A percentile compares a stretch with the other conserved stretches of the same genome.
These are phyloP conservation scores for Leucania comma DNA, from an alignment of 2,888 invertebrate species.

Conservation along the genomic window DNA sequence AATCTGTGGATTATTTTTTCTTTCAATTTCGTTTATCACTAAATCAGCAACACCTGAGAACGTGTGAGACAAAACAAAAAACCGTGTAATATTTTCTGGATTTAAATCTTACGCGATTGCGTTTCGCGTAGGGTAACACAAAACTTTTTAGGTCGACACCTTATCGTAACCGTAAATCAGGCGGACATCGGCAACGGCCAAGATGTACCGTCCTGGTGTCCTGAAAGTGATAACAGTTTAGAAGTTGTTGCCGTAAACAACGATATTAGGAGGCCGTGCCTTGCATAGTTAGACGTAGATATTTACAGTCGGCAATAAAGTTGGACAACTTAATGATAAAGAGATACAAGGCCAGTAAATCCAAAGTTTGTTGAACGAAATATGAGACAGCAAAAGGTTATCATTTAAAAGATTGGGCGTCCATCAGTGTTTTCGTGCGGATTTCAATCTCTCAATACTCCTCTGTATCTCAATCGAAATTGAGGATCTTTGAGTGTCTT, in stretches of 20 bases:
- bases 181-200: constrained; percentile 82
- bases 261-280: constrained; percentile 71
- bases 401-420: constrained; percentile 40
- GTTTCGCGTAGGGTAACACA: constrained; percentile 73
- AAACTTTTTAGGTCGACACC: constrained; percentile 86
- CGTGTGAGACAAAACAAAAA: constrained; percentile 34
- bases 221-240: constrained; percentile 84
- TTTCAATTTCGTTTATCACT: too few species aligned
- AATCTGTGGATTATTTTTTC: constrained; percentile 10
- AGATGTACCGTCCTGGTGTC: constrained; percentile 78
- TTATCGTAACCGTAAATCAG: constrained; percentile 87
- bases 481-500: constrained; percentile 66
- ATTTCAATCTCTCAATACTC: constrained; percentile 59
- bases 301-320: constrained; percentile 61
- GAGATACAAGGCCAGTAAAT: constrained; percentile 56
- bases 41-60: constrained; percentile 2
- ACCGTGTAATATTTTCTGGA: constrained; percentile 70
- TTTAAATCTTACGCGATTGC: constrained; percentile 84
- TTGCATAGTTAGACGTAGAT: constrained; percentile 54
- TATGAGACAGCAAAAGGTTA: constrained; percentile 43
- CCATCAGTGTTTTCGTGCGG: constrained; percentile 53
- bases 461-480: constrained; percentile 58
- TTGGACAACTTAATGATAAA: constrained; percentile 55
- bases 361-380: constrained; percentile 47
- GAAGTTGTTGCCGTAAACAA: constrained; percentile 81